Evolutionary conservation across 2,888 invertebrate species (phyloP).

Genomic region (Nezara viridula): DNA sequence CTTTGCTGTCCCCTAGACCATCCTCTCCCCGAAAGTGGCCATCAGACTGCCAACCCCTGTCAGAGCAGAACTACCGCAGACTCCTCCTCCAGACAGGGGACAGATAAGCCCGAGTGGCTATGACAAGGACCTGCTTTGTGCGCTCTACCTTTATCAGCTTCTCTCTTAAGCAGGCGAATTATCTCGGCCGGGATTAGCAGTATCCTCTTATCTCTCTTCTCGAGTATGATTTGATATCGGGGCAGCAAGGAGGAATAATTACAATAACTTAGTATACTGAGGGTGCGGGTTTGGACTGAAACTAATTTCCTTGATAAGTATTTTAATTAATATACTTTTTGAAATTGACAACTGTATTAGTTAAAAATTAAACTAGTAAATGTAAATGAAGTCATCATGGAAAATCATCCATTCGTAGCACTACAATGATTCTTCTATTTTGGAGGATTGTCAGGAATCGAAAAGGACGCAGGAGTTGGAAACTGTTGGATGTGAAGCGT

Average conservation of each 20-base stretch:
- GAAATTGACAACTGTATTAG: too few relatives aligned
- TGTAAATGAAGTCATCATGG: too few relatives aligned
- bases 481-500: too few relatives aligned
- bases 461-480: too few relatives aligned
- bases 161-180: constrained; percentile 5
- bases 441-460: too few relatives aligned
- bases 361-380: too few relatives aligned
- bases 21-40: not conserved
- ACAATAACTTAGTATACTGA: not conserved
- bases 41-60: not conserved
- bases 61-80: not conserved
- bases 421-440: too few relatives aligned
- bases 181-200: not conserved
- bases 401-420: too few relatives aligned
- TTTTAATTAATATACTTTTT: too few relatives aligned
- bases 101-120: not conserved
- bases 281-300: too few relatives aligned
- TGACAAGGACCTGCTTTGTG: constrained; percentile 29
- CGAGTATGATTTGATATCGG: not conserved
- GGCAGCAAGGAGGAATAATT: not conserved
- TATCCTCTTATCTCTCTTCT: constrained; percentile 10
- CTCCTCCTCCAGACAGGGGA: not conserved
- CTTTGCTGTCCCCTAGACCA: not conserved
- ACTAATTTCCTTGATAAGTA: too few relatives aligned
- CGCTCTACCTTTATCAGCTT: not conserved